Conservation (phyloP, 2,113 vertebrate genomes). For the Daphoenositta chrysoptera region DNA sequence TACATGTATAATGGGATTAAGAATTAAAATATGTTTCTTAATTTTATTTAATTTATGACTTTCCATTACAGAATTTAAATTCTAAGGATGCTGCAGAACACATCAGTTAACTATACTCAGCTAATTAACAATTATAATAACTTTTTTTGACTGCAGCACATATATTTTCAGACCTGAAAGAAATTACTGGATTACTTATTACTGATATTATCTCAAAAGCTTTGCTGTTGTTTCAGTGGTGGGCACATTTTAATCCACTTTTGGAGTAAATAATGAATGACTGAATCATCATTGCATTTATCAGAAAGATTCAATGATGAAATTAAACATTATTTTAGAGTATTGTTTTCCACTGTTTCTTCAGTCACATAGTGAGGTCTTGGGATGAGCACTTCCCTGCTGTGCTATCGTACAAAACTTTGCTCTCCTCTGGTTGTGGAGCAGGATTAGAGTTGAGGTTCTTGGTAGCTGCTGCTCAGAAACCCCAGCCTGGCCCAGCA, state of each 20-base stretch:
- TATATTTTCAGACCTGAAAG: neutral
- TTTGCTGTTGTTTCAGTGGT: neutral
- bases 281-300: neutral
- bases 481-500: neutral
- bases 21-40: neutral
- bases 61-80: neutral
- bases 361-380: neutral
- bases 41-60: conserved; percentile 16
- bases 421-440: neutral
- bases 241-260: neutral
- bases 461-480: neutral
- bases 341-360: neutral
- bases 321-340: neutral
- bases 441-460: neutral
- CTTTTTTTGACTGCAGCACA: neutral
- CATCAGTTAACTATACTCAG: neutral
- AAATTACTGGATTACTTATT: neutral
- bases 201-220: neutral
- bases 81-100: neutral
- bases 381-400: neutral
- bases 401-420: neutral
- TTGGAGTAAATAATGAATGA: neutral
- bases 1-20: neutral
- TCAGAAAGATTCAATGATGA: neutral
- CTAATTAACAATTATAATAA: neutral